Conservation (phyloP, 2,888 invertebrate genomes). For the Platycheirus rosarum region DNA sequence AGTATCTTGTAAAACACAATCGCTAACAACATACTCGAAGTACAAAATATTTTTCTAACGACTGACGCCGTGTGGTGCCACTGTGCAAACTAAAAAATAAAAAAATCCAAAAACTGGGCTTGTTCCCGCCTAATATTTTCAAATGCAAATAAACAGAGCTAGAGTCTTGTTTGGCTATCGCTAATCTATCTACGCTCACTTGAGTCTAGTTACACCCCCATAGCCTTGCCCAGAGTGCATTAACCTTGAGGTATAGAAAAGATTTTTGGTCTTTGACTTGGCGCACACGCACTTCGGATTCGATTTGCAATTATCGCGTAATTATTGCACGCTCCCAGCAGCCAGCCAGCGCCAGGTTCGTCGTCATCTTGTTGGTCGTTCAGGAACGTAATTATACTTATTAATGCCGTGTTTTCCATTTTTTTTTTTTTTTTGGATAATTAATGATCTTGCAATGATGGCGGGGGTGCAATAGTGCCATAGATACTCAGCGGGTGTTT, state of each 20-base stretch:
- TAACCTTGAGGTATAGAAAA: slow-evolving; percentile 55
- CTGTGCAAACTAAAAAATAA: slow-evolving; percentile 7
- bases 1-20: slow-evolving; percentile 61
- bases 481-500: slow-evolving; percentile 49
- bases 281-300: slow-evolving; percentile 21
- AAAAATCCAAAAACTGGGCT: slow-evolving; percentile 27
- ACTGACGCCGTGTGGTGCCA: slow-evolving; percentile 56
- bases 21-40: slow-evolving; percentile 53
- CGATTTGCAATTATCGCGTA: slow-evolving; percentile 69
- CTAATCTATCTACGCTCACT: slow-evolving; percentile 58
- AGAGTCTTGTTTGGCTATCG: slow-evolving; percentile 64
- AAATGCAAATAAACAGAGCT: slow-evolving; percentile 21
- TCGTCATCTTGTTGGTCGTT: background rate
- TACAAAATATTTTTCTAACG: slow-evolving; percentile 27
- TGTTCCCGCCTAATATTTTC: slow-evolving; percentile 20
- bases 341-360: slow-evolving; percentile 11
- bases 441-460: slow-evolving; percentile 21
- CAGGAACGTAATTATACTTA: slow-evolving; percentile 52
- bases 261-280: slow-evolving; percentile 12
- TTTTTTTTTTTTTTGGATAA: slow-evolving; percentile 23
- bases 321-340: slow-evolving; percentile 53
- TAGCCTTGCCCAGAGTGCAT: slow-evolving; percentile 43
- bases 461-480: background rate
- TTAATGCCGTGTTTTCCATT: slow-evolving; percentile 47
- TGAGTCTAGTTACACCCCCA: slow-evolving; percentile 23